Evolutionary conservation across 1,140 invertebrate species (phyloP).

Genomic region (Caenorhabditis briggsae): DNA sequence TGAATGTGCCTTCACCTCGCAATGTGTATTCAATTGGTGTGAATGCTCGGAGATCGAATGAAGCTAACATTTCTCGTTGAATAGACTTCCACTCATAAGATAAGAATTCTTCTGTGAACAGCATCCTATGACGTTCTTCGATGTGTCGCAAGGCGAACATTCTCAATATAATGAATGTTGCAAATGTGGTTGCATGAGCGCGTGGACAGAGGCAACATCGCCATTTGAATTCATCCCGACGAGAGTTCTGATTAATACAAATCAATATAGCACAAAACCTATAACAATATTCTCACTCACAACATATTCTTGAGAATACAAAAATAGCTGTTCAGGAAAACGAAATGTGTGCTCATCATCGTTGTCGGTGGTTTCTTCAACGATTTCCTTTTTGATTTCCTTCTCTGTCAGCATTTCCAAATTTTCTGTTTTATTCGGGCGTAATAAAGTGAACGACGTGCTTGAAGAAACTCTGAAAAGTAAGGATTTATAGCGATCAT

Average conservation of each 20-base stretch:
- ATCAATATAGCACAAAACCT: too few relatives aligned
- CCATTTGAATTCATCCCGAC: constrained; percentile 26
- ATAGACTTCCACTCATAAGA: neutral
- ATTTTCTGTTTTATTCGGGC: too few relatives aligned
- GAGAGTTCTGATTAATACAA: neutral
- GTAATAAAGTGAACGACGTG: neutral
- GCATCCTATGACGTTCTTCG: neutral
- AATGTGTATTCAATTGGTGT: neutral
- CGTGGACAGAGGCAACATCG: constrained; percentile 31
- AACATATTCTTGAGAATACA: neutral
- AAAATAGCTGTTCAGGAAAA: neutral
- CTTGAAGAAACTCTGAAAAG: neutral
- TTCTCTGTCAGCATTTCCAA: neutral
- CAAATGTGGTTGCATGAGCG: neutral
- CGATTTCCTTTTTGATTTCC: neutral
- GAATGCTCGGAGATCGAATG: neutral
- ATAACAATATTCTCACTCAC: neutral
- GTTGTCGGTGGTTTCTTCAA: neutral
- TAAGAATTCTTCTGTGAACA: constrained; percentile 26
- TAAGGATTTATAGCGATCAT: neutral
- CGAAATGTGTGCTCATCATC: neutral
- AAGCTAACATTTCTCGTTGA: neutral
- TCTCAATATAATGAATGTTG: neutral
- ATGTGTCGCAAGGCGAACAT: constrained; percentile 17
- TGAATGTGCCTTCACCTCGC: constrained; percentile 2